Base-by-base conservation (phyloP, 2,888 invertebrate genomes). In the Imbricaverruca yamaguchii region DNA sequence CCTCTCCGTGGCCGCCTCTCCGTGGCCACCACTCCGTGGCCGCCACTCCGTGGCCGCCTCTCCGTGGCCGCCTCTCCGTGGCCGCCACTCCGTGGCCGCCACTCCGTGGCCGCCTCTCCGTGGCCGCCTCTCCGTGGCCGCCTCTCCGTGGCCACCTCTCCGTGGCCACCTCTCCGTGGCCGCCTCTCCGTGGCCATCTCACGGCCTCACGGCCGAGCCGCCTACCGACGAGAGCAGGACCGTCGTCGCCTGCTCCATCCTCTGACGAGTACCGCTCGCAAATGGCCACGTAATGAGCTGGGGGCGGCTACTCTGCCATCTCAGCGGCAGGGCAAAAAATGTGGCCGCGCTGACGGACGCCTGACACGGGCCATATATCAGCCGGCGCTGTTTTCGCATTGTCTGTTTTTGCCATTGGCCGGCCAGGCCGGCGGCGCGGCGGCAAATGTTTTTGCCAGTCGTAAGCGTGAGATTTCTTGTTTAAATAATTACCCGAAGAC, bases 201-300 rank as follows among this genome's bases (percentile, higher is more conserved):
- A 39, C 39, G 39, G 39, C n/a, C 9, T 1, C n/a, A 23, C 8
- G 23, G 67, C 25, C 25, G 67, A 10, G 67, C 25, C 25, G 25
- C 25, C 13, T 25, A 4, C 39, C 39, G 39, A 1, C 39, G 39
- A 39, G 39, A 39, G 15, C 59, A 59, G 59, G 1, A 7, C 59
- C 59, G 74, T 74, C 74, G 53, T 74, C 74, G 53, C 74, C 74
- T 18, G 74, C 53, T 39, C 39, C 7, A 23, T 39, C 74, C 74
- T 7, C 74, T 53, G 74, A n/a, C 13, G 74, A 74, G n/a, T 6
- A 53, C 74, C 74, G 25, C 25, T 74, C 25, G 23, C 74, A 74
- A 74, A 74, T 74, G 74, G 74, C 74, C 53, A 53, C 74, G 53
- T 74, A 74, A 74, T 74, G 74, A 74, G 74, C 74, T 74, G 74